Percentiles rank a stretch among this genome's conserved stretches.
phyloP scores from a whole-genome alignment of 2,113 vertebrate genomes.

The Alces alces region DNA sequence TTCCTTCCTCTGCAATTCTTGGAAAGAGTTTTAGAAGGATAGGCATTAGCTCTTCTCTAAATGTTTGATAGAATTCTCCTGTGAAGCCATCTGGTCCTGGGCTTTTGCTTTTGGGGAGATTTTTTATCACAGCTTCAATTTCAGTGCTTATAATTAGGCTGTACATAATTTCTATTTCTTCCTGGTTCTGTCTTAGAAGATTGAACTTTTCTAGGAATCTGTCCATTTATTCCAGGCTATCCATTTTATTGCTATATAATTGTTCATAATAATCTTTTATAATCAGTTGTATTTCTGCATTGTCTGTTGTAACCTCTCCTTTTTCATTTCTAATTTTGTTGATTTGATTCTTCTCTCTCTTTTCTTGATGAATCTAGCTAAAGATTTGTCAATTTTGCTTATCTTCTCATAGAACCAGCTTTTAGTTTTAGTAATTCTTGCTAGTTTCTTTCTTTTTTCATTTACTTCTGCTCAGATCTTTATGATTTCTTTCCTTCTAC shows the following conservation, averaged over 20 bases:
- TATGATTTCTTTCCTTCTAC: neutral
- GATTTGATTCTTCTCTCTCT: neutral
- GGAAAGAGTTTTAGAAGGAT: neutral
- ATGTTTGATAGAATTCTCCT: neutral
- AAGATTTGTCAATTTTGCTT: neutral
- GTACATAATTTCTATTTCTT: neutral
- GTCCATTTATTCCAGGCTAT: neutral
- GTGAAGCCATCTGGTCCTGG: neutral
- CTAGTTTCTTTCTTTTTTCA: neutral
- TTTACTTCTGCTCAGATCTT: neutral
- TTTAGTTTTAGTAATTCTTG: neutral
- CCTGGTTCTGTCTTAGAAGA: neutral
- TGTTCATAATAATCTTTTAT: neutral
- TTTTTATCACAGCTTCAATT: neutral
- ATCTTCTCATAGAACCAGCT: neutral
- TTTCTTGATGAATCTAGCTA: neutral
- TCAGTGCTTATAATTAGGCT: neutral
- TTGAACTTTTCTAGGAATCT: neutral
- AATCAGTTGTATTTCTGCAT: neutral
- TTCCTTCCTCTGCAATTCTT: neutral
- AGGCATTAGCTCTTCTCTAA: neutral
- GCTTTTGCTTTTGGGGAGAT: neutral
- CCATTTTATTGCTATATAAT: neutral
- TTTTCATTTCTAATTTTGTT: neutral
- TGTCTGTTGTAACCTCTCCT: neutral